phyloP scores from a whole-genome alignment of 2,113 vertebrate species.

The Desmodus rotundus region DNA sequence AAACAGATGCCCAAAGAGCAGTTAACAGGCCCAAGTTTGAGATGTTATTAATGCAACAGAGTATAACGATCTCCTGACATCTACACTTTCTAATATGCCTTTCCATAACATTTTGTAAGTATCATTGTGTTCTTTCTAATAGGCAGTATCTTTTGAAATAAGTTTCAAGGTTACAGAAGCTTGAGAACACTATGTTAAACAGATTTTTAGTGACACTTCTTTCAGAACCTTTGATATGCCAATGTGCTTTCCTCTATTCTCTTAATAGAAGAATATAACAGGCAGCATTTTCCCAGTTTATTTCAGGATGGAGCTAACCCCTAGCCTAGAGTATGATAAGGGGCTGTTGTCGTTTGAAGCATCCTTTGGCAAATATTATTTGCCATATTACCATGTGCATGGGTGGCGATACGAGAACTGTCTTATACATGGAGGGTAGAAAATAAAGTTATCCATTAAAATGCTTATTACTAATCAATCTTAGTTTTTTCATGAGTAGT shows the following conservation, averaged over 20 bases:
- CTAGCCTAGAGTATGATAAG: not conserved
- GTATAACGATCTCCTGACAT: not conserved
- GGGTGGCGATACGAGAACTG: not conserved
- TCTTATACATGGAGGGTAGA: not conserved
- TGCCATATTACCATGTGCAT: not conserved
- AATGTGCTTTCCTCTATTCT: not conserved
- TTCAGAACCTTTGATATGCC: not conserved
- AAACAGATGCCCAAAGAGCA: not conserved
- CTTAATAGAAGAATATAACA: not conserved
- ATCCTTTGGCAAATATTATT: not conserved
- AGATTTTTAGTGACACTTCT: not conserved
- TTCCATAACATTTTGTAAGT: not conserved
- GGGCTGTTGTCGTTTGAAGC: not conserved
- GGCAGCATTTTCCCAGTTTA: not conserved
- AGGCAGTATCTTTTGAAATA: not conserved
- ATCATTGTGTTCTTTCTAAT: not conserved
- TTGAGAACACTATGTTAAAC: not conserved
- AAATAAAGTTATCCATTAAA: not conserved
- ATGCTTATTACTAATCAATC: not conserved
- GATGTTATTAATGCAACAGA: not conserved
- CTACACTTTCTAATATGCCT: not conserved
- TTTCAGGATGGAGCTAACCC: not conserved
- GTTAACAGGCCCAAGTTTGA: fast-evolving
- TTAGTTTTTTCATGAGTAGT: not conserved
- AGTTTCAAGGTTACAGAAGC: not conserved